phyloP scores from a whole-genome alignment of 1,140 invertebrate species.

The Geopemphigus sp. region DNA sequence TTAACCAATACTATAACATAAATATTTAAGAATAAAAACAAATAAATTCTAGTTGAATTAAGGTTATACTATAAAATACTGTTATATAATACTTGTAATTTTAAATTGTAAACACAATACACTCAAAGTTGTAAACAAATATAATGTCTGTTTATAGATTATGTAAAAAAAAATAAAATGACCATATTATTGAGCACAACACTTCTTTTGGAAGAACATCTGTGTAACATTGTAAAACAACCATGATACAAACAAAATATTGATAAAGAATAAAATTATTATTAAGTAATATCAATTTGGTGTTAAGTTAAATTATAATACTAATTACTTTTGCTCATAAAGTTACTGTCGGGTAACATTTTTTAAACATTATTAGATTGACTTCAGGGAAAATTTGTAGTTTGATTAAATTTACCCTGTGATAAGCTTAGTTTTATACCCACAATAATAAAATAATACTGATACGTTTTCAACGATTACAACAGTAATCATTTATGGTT shows the following conservation, averaged over 20 bases:
- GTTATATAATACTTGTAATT: not conserved
- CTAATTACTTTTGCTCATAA: constrained; percentile 35
- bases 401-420: constrained; percentile 42
- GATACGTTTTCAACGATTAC: constrained; percentile 24
- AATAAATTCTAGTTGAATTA: not conserved
- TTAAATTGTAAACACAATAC: not conserved
- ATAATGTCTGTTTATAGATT: not conserved
- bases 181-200: constrained; percentile 11
- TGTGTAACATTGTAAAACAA: not conserved
- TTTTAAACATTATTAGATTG: not conserved
- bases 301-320: not conserved
- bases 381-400: not conserved
- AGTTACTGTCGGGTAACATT: constrained; percentile 22
- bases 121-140: not conserved
- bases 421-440: not conserved
- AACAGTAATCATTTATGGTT: constrained; percentile 40
- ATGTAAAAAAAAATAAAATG: not conserved
- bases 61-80: not conserved
- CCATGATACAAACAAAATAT: not conserved
- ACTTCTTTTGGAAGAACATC: not conserved
- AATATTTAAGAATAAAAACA: not conserved
- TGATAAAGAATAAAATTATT: not conserved
- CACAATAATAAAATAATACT: constrained; percentile 28
- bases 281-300: not conserved
- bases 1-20: not conserved